Evolutionary conservation across 1,140 invertebrate genomes (phyloP).

Genomic region (Heliconius congener): DNA sequence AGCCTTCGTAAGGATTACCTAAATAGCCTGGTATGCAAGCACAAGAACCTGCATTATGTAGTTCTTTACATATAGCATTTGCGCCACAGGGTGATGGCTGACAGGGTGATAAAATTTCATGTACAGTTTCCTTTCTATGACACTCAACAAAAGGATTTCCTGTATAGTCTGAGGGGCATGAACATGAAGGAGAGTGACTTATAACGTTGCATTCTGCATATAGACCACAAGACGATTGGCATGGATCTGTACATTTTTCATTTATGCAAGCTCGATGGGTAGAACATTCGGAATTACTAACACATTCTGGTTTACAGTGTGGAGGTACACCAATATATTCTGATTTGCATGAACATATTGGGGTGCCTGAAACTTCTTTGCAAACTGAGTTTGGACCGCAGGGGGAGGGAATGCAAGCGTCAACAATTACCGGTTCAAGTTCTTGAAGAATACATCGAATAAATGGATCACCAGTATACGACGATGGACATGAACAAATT

Average conservation of each 20-base stretch:
- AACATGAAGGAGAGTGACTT: slow-evolving; percentile 84
- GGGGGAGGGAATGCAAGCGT: slow-evolving; percentile 85
- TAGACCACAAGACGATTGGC: slow-evolving; percentile 82
- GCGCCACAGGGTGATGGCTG: slow-evolving; percentile 89
- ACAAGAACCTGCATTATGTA: slow-evolving; percentile 88
- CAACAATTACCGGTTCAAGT: slow-evolving; percentile 69
- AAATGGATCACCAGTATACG: slow-evolving; percentile 88
- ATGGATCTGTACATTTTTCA: slow-evolving; percentile 85
- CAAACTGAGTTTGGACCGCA: slow-evolving; percentile 86
- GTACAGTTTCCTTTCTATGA: slow-evolving; percentile 69
- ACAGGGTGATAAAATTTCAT: slow-evolving; percentile 83
- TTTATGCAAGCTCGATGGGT: slow-evolving; percentile 84
- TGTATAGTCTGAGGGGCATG: slow-evolving; percentile 82
- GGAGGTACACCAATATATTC: slow-evolving; percentile 84
- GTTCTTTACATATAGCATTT: slow-evolving; percentile 90
- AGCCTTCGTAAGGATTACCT: slow-evolving; percentile 89
- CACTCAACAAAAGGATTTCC: slow-evolving; percentile 85
- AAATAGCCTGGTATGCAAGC: slow-evolving; percentile 87
- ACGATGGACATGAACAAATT: slow-evolving; percentile 86
- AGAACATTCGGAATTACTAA: slow-evolving; percentile 85
- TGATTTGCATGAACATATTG: slow-evolving; percentile 83
- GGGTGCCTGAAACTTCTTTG: slow-evolving; percentile 81
- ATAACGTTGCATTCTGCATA: slow-evolving; percentile 84
- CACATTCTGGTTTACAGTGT: slow-evolving; percentile 85
- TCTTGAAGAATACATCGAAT: slow-evolving; percentile 81